Evolutionary conservation across 2,113 vertebrate genomes (phyloP), one percentile per base, ranked within the genome.

Genomic region (Bungarus multicinctus): DNA sequence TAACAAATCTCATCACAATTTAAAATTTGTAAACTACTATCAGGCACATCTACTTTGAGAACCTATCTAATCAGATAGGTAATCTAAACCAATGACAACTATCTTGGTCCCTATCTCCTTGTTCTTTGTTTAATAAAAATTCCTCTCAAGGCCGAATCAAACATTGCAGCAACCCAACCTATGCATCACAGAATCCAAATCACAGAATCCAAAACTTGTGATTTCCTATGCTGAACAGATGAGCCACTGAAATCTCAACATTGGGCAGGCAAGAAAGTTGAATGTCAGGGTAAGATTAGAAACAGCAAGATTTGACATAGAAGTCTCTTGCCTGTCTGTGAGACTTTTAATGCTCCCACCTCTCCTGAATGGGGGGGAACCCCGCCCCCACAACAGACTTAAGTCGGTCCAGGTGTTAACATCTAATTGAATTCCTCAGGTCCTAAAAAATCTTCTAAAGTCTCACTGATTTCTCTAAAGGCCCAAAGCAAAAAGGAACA

Each of bases 41-140:
- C 7, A 87, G 8, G 27, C n/a, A 14, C 7, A 58, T 57, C 69
- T 89, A 43, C 45, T 14, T 27, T n/a, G 11, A 22, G 22, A 85
- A 50, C 87, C 90, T 95, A 45, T 91, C 93, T 94, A 91, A 94
- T 85, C 93, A 93, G 81, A 86, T n/a, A 14, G 27, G 4, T 69
- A 69, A 69, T 69, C 87, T 27, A 64, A 86, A 91, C 27, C 1
- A 54, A 43, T 0, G 27, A 93, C 1, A 0, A 55, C 93, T 60
- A 45, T 11, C 27, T 50, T 54, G 5, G 2, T 0, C 25, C 91
- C 91, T 0, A 0, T 69, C 88, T 90, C 91, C 88, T 90, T 81
- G 74, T 92, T 8, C 69, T 0, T 45, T 89, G 52, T 69, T 27
- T 6, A 22, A 34, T 89, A 50, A 91, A 30, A 0, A 16, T 53